phyloP scores from a whole-genome alignment of 2,888 invertebrate genomes.

The Cephus sareptanus region DNA sequence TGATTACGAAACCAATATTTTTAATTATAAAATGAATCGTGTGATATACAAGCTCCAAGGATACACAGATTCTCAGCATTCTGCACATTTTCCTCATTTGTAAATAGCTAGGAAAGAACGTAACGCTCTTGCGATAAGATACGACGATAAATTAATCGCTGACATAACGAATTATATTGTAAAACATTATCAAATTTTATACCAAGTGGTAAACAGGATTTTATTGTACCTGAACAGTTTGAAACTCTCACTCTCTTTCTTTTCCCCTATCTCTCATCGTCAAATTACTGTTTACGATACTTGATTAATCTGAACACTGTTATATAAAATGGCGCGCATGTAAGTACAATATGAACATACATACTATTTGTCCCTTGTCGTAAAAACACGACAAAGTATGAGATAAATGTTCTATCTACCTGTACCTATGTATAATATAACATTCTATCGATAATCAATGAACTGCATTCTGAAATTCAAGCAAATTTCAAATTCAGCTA shows the following conservation, averaged over 20 bases:
- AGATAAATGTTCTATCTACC: background rate
- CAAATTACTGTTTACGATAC: background rate
- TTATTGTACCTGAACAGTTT: background rate
- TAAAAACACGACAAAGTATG: too few species aligned
- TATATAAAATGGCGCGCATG: too few species aligned
- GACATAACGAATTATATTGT: background rate
- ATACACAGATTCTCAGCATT: background rate
- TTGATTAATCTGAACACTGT: too few species aligned
- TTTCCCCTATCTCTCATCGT: background rate
- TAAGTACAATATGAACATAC: too few species aligned
- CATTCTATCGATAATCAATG: background rate
- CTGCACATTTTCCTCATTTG: background rate
- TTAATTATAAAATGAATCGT: background rate
- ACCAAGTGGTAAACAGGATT: background rate
- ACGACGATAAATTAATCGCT: background rate
- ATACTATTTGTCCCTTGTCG: too few species aligned
- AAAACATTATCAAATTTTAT: background rate
- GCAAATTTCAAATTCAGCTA: background rate
- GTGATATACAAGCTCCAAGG: background rate
- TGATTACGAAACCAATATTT: slow-evolving; percentile 61
- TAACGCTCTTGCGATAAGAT: background rate
- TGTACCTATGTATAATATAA: background rate
- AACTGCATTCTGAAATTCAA: background rate
- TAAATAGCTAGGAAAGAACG: background rate
- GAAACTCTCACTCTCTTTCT: background rate